Evolutionary conservation across 2,797 vertebrate species (phyloP).

Genomic region (Tarsius wallacei): DNA sequence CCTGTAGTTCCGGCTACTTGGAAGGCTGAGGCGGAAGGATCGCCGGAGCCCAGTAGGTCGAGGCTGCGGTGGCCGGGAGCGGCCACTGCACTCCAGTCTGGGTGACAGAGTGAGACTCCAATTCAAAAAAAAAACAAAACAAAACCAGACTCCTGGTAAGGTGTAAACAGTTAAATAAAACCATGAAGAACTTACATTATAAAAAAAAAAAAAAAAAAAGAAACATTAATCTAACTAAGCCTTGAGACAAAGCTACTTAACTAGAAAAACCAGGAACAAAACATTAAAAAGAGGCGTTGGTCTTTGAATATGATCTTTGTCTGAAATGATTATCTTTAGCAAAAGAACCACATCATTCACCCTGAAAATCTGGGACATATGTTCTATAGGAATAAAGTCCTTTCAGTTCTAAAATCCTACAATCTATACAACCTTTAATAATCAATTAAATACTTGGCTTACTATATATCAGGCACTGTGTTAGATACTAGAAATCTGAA

Average conservation of each 20-base stretch:
- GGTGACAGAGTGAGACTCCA: too few relatives aligned
- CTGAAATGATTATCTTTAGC: conserved; percentile 22
- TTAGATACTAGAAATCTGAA: not conserved
- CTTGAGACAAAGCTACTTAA: not conserved
- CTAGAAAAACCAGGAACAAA: not conserved
- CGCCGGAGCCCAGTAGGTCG: too few relatives aligned
- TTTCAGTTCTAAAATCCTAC: conserved; percentile 63
- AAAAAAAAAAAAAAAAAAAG: too few relatives aligned
- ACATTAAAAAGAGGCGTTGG: not conserved
- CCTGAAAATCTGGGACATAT: conserved; percentile 29
- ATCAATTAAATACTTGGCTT: not conserved
- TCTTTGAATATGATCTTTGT: conserved; percentile 18
- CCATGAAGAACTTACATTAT: too few relatives aligned
- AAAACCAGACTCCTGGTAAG: too few relatives aligned
- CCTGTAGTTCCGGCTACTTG: too few relatives aligned
- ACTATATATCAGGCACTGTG: not conserved
- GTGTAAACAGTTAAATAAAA: too few relatives aligned
- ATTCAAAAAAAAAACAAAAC: too few relatives aligned
- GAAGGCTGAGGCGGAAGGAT: too few relatives aligned
- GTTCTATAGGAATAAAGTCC: not conserved
- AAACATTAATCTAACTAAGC: not conserved
- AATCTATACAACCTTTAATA: not conserved
- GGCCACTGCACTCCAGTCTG: too few relatives aligned
- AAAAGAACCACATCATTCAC: conserved; percentile 47
- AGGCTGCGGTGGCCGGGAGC: too few relatives aligned